Evolutionary conservation across 2,888 invertebrate genomes (phyloP).

Genomic region (Fissipunctia ypsillon): DNA sequence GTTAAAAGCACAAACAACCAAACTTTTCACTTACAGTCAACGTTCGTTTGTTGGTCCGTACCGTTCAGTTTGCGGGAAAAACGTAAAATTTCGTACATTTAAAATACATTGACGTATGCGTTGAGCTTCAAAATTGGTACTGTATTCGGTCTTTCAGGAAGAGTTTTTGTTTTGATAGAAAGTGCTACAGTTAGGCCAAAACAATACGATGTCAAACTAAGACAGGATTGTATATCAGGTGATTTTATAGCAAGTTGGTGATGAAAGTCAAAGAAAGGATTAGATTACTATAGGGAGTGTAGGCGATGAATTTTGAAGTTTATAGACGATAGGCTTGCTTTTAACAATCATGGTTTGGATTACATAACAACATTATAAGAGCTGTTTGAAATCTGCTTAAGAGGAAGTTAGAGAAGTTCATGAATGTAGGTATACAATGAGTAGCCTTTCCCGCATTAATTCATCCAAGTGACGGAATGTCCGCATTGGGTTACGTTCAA

Average conservation of each 20-base stretch:
- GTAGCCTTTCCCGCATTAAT: not conserved
- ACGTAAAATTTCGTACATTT: conserved; percentile 67
- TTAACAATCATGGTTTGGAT: conserved; percentile 18
- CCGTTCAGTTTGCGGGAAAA: conserved; percentile 68
- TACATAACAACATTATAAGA: not conserved
- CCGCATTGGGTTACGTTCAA: not conserved
- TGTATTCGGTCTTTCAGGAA: conserved; percentile 34
- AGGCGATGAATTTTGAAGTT: conserved; percentile 37
- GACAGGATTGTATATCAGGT: conserved; percentile 9
- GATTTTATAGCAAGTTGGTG: conserved; percentile 26
- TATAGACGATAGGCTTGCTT: conserved; percentile 20
- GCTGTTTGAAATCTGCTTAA: not conserved
- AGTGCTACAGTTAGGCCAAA: conserved; percentile 27
- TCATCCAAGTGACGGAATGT: not conserved
- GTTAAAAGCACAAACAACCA: conserved; percentile 77
- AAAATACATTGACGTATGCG: conserved; percentile 63
- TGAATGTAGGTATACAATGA: not conserved
- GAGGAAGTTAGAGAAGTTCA: not conserved
- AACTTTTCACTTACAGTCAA: conserved; percentile 82
- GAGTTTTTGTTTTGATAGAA: conserved; percentile 46
- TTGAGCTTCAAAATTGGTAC: conserved; percentile 53
- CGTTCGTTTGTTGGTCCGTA: conserved; percentile 73
- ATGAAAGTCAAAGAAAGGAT: conserved; percentile 52
- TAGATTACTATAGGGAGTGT: conserved; percentile 35
- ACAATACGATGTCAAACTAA: conserved; percentile 32